Conservation (phyloP, 1,140 invertebrate species). For the Bombus huntii region DNA sequence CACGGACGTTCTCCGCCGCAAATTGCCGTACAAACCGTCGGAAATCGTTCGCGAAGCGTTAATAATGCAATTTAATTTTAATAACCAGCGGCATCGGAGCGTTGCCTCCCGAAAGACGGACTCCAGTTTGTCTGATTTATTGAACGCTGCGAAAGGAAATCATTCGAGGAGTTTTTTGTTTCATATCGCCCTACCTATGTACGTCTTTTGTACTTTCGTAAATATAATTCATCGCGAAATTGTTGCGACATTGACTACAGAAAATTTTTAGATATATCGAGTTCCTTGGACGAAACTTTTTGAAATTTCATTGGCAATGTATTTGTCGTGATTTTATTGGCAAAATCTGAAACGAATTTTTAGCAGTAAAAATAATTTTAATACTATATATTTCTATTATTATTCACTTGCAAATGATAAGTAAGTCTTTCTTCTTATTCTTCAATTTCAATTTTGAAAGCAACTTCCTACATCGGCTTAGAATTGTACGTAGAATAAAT, state of each 20-base stretch:
- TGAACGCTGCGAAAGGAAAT: conserved; percentile 11
- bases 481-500: neutral
- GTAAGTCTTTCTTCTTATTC: neutral
- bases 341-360: no score
- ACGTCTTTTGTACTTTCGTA: neutral
- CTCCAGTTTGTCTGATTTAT: conserved; percentile 49
- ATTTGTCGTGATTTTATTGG: no score
- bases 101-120: conserved; percentile 60
- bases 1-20: conserved; percentile 67
- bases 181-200: neutral
- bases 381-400: no score
- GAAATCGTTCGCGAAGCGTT: conserved; percentile 75
- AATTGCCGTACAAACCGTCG: conserved; percentile 74
- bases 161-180: conserved; percentile 22
- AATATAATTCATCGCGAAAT: neutral
- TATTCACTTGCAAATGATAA: no score
- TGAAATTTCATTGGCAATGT: neutral
- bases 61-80: conserved; percentile 80
- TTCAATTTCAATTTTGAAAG: neutral
- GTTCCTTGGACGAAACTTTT: neutral
- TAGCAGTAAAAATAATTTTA: no score
- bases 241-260: neutral
- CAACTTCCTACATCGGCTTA: neutral
- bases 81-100: conserved; percentile 71
- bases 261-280: neutral